Evolutionary conservation across 2,888 invertebrate genomes (phyloP), one percentile per base, ranked within the genome.

Genomic region (Microctonus brassicae): DNA sequence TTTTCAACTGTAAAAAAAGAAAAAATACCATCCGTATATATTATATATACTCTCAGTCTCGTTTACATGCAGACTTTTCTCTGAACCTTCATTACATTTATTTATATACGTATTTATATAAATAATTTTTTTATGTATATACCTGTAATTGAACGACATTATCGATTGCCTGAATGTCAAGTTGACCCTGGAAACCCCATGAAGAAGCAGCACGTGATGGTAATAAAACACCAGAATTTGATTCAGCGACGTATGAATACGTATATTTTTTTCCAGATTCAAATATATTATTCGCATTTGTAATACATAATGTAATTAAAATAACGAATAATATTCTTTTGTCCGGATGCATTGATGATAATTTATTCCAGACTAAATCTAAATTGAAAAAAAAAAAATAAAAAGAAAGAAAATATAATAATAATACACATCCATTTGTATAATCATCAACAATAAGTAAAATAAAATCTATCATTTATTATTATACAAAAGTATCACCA

Each of bases 191-290:
- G 39, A 87, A 77, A 39, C 83, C 83, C 84, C 86, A 86, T n/a
- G 82, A 79, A 10, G 86, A 86, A 39, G 83, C 80, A 29, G 86
- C 83, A 57, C 76, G 78, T 10, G 84, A 81, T 24, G 86, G 86
- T 58, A 85, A 73, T 66, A 86, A 75, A 42, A 86, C 86, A 3
- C 86, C 86, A 22, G 85, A 79, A 75, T 77, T 85, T 13, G 86
- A 83, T 29, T 77, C 77, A n/a, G 83, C 84, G 73, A 82, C 78
- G 60, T 87, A 87, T 55, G 80, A 80, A 75, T 86, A 87, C 22
- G 72, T 70, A 57, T 87, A 87, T 74, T 82, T 80, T 67, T 84
- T 86, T 55, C 83, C 86, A 10, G 82, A 73, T 55, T 71, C 76
- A 76, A 87, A 87, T 71, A 85, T 80, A 75, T 73, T 60, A 67